Base-by-base conservation (phyloP, 2,797 vertebrate species). In the Epinephelus coioides region DNA sequence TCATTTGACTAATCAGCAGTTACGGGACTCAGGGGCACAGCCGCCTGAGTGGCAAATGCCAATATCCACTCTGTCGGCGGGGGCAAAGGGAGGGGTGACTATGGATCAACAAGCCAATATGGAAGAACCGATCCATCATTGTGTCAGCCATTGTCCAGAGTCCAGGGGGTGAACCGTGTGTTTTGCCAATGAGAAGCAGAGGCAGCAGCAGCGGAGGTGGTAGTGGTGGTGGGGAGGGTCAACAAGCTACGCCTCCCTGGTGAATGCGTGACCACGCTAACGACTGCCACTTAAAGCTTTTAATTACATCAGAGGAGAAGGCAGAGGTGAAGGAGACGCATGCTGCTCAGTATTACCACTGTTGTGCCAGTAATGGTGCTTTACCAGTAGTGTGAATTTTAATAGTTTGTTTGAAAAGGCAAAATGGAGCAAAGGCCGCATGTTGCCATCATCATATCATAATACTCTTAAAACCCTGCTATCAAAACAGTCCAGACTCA, bases 1-100 rank as follows among this genome's bases (percentile, higher is more conserved):
- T 96, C 83, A 96, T 98, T 97, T 96, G 95, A 96, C 95, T 98
- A 97, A 97, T 97, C 96, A 96, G 95, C 96, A 96, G 92, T 94
- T 94, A 85, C 69, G 94, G 88, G 94, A 95, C 95, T 91, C 77
- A 80, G 90, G 93, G 92, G 90, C 43, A 91, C 86, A 84, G 88
- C 78, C 73, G 84, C 83, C 91, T 97, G 96, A 97, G 95, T 96
- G 97, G 96, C 96, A 98, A 98, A 97, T 96, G 97, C 95, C 97
- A 97, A 98, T 98, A 98, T 94, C 90, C 93, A 92, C 93, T 94
- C 89, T 78, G 76, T 67, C 61, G 47, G 73, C 10, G 38, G 73
- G 88, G 91, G 85, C 85, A 91, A 89, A 69, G 71, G 78, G 77
- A 47, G 77, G 88, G 88, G 85, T 72, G 92, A 84, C 93, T 95